A percentile compares a stretch with the other conserved stretches of the same genome.
Evolutionary conservation across 1,140 invertebrate species (phyloP).

Genomic region (Drosophila tristis): DNA sequence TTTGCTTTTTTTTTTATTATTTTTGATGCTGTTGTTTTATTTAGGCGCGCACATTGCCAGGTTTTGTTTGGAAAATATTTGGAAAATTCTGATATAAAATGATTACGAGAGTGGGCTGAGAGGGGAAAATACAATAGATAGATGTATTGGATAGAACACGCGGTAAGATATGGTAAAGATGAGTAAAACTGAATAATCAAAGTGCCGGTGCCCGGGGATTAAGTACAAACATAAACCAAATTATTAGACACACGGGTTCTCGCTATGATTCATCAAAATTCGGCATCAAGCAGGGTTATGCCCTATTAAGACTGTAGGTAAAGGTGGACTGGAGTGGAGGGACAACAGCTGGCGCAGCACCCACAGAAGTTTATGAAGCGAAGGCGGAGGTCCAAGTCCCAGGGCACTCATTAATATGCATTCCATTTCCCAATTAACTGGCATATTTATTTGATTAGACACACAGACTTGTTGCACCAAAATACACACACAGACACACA

Average conservation of each 20-base stretch:
- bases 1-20: conserved; percentile 38
- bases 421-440: conserved; percentile 33
- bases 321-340: conserved; percentile 19
- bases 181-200: conserved; percentile 34
- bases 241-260: conserved; percentile 14
- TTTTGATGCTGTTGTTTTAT: conserved; percentile 65
- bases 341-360: conserved; percentile 44
- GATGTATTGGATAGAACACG: no score
- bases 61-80: conserved; percentile 57
- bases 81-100: conserved; percentile 48
- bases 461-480: conserved; percentile 43
- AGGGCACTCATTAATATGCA: conserved; percentile 49
- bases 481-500: conserved; percentile 3
- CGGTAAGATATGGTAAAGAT: background rate
- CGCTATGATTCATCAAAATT: conserved; percentile 42
- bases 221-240: conserved; percentile 28
- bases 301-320: conserved; percentile 12
- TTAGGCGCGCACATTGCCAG: conserved; percentile 40
- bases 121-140: background rate
- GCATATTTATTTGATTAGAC: conserved; percentile 45
- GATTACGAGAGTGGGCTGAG: background rate
- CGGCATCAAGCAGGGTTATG: conserved; percentile 23
- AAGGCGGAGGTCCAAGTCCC: conserved; percentile 18
- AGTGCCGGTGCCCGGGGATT: conserved; percentile 37
- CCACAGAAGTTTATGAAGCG: background rate